Base-by-base conservation (phyloP, 92 coral and sea anemone genomes). In the Pocillopora meandrina region DNA sequence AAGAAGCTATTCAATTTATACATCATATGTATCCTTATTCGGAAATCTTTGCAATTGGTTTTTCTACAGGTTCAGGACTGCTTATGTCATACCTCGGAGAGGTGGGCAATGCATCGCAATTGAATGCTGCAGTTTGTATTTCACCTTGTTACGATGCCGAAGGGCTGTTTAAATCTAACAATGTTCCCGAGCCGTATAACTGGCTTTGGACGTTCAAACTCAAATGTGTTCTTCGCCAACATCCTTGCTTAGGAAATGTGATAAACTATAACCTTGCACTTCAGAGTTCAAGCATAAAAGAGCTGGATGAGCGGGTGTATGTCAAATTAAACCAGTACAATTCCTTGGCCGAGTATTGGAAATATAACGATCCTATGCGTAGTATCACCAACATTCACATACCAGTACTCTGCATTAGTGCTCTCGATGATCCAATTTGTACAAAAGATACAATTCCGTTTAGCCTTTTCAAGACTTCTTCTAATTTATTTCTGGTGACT, bases 91-190 rank as follows among this genome's bases (percentile, higher is more conserved):
- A 97, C 57, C 75, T 97, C 42, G 99, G 98, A 8, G 94, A 95
- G 49, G 58, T 88, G 18, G 92, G 97, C 23, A 59, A 52, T 5
- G 85, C 90, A 3, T 82, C 89, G 33, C 80, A 80, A 47, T 84
- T 97, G 9, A 83, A 85, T 47, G 95, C 95, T 2, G 97, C 94
- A 2, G 99, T 97, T 34, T 97, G 99, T 23, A 85, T 97, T 26
- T 97, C 99, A 15, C 99, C 99, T 6, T 88, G 93, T 56, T 97
- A 92, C 61, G 98, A 95, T 77, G 90, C 95, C 10, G 99, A 97
- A 15, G 95, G 88, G 26, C 85, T 88, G 58, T 90, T 95, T 71
- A 93, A 87, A 73, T 76, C 84, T 9, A 86, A 89, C 36, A 87
- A 66, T 18, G 63, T 95, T 16, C 92, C 95, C 8, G 95, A 95